Base-by-base conservation (phyloP, 2,888 invertebrate species). In the Plemyria rubiginata region DNA sequence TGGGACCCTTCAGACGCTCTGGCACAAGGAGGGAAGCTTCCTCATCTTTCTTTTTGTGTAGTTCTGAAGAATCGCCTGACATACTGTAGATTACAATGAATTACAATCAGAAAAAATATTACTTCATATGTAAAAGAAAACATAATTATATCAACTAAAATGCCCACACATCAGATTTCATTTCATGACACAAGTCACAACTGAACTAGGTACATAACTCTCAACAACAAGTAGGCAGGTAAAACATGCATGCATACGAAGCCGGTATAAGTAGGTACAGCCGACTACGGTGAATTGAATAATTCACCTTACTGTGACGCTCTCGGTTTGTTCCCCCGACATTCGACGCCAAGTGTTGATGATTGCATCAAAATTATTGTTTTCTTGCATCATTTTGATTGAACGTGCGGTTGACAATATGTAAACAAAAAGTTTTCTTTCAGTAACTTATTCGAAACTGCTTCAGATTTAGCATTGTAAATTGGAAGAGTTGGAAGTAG, bases 341-440 rank as follows among this genome's bases (percentile, higher is more conserved):
- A 88, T 81, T 77, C 86, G 88, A 81, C 90, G 88, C 91, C 91
- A 91, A 82, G 85, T 86, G 76, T 75, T 87, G 71, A 88, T 84
- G 80, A 90, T 86, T 77, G 85, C 81, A 77, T 87, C 85, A 82
- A 90, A 91, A 86, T 87, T 87, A 72, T 84, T 87, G 79, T 85
- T 87, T 78, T 89, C 86, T 87, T 89, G 87, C 90, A 90, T 87
- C 74, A 60, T 70, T 68, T 61, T 72, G 68, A 70, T 55, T 59
- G 61, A 57, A 64, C 41, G 38, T 62, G 61, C 51, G 49, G 54
- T 41, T 64, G 66, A 66, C 54, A 62, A 70, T 65, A 60, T 45
- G 50, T 66, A 60, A 70, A 68, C 72, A 70, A 69, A 66, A 62
- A 72, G 65, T 64, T 68, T 62, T 32, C 36, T 60, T 54, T 51